Conservation (phyloP, 2,888 invertebrate genomes). For the Sinotaia quadrata region DNA sequence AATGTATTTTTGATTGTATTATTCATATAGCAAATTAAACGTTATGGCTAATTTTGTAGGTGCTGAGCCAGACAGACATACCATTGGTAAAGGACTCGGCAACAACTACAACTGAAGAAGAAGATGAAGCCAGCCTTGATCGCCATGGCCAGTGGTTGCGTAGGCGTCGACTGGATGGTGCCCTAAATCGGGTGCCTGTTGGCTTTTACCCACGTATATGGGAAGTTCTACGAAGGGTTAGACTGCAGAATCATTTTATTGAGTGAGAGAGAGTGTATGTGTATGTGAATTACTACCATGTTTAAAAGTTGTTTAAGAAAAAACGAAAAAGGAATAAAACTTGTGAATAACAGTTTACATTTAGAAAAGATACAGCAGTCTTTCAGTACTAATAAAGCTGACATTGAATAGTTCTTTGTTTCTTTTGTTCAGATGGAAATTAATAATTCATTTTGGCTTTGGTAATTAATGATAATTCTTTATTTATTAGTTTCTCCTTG, state of each 20-base stretch:
- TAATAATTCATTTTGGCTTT: too few relatives aligned
- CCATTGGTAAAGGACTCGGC: slow-evolving; percentile 22
- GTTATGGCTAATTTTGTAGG: neutral
- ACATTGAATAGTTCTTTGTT: too few relatives aligned
- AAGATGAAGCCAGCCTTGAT: slow-evolving; percentile 74
- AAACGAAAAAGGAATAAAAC: too few relatives aligned
- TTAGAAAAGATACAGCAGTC: too few relatives aligned
- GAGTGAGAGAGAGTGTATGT: slow-evolving; percentile 8
- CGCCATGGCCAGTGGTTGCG: slow-evolving; percentile 98
- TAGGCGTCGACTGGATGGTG: slow-evolving; percentile 93
- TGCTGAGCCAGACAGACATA: slow-evolving; percentile 36
- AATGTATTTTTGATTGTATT: too few relatives aligned
- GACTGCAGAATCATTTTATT: neutral
- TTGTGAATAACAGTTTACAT: too few relatives aligned
- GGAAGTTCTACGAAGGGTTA: slow-evolving; percentile 74
- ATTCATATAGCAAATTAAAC: too few relatives aligned
- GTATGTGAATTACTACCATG: neutral
- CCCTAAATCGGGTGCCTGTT: slow-evolving; percentile 94
- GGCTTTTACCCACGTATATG: slow-evolving; percentile 97
- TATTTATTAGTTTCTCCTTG: too few relatives aligned
- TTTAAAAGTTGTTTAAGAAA: too few relatives aligned
- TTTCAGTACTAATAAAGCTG: too few relatives aligned
- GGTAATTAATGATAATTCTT: too few relatives aligned
- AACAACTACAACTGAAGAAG: slow-evolving; percentile 31
- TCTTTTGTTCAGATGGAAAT: too few relatives aligned